Evolutionary conservation across 2,888 invertebrate species (phyloP), one percentile per base, ranked within the genome.

Genomic region (Acrocyrtus sp.): DNA sequence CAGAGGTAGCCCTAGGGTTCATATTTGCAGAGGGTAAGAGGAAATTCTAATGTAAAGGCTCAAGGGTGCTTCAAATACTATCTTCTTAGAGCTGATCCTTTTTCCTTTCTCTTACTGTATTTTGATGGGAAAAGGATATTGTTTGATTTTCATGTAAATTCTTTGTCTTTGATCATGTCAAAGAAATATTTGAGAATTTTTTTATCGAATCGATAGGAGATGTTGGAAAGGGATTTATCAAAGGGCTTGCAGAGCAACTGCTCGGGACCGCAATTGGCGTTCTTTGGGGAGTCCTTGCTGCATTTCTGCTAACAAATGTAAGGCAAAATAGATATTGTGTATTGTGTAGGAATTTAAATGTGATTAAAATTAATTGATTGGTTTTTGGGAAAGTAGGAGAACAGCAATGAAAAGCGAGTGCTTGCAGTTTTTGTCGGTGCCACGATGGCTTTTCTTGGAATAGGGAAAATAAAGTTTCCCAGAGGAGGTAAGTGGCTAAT

Each of bases 1-100:
- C 77, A 6, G 76, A 79, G 60, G 58, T 74, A 5, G 72, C 69
- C 0, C 39, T 77, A 8, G 81, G 81, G 17, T 79, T 81, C 41
- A 74, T 77, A 19, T 78, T 75, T 60, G 65, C 67, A 0, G 65
- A 78, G 53, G 79, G 80, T 79, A 53, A 26, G 43, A n/a, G n/a
- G n/a, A n/a, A n/a, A n/a, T n/a, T n/a, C n/a, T 21, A n/a, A 21
- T n/a, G n/a, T n/a, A n/a, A n/a, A n/a, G n/a, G n/a, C n/a, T n/a
- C n/a, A n/a, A n/a, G n/a, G n/a, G n/a, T n/a, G n/a, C n/a, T n/a
- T n/a, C n/a, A n/a, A n/a, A n/a, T n/a, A n/a, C n/a, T n/a, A n/a
- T n/a, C n/a, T n/a, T n/a, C n/a, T n/a, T n/a, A n/a, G n/a, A n/a
- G n/a, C n/a, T n/a, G n/a, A n/a, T n/a, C n/a, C n/a, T n/a, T n/a